Base-by-base conservation (phyloP, 2,797 vertebrate species). In the Neosilurus hyrtlii region DNA sequence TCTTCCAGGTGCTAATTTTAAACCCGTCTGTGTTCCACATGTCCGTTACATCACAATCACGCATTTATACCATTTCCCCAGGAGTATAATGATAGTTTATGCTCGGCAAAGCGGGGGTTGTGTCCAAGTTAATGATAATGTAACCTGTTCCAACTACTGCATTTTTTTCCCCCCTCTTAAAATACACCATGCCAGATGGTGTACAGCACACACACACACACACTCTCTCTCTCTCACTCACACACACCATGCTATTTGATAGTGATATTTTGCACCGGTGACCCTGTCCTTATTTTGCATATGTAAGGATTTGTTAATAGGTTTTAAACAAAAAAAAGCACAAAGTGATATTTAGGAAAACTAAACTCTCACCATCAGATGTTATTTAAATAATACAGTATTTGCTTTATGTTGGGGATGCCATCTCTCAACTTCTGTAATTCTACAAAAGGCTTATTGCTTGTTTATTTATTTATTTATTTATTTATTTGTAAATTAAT, bases 1-100 rank as follows among this genome's bases (percentile, higher is more conserved):
- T 57, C 91, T 98, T 86, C 96, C 96, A 91, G 97, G 98, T 99
- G 89, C 9, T 51, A 6, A 22, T 2, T 62, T 75, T 91, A n/a
- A 9, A 43, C 54, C 49, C 62, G 4, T n/a, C 62, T 54, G 24
- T 20, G 71, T 24, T 18, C 24, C 16, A 72, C 35, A 35, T 61
- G 8, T 37, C n/a, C 6, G 0, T 71, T 66, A 54, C 77, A 30
- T 26, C 10, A 66, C 57, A 62, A 62, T 62, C 22, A 62, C 24
- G 57, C 14, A 10, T 77, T 77, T 49, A 24, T 57, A 22, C 51
- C 24, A 20, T 30, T 12, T 30, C 20, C 24, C 8, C 24, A 6
- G 10, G 14, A 54, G 7, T 30, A 30, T 73, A 56, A 74, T 74
- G 24, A 74, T 35, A 35, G 72, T 30, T 30, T 9, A 18, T 56